Evolutionary conservation across 2,113 vertebrate species (phyloP).

Genomic region (Burhinus bistriatus): DNA sequence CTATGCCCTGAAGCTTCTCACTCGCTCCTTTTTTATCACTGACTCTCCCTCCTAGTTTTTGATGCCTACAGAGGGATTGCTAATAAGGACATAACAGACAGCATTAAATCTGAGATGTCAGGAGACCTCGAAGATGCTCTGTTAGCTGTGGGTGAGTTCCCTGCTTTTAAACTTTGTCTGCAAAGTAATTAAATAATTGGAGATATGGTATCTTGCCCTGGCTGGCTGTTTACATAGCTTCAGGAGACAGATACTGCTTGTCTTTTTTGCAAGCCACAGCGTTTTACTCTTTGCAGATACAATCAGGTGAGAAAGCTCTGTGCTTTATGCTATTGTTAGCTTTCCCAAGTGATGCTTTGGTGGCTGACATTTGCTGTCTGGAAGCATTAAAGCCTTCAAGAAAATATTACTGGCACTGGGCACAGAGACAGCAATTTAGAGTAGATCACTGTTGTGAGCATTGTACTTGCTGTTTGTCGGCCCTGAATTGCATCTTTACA

Average conservation of each 20-base stretch:
- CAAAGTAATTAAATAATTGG: not conserved
- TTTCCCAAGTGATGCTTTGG: not conserved
- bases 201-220: not conserved
- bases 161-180: not conserved
- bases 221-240: not conserved
- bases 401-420: not conserved
- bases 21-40: not conserved
- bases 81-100: slow-evolving; percentile 88
- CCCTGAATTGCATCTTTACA: not conserved
- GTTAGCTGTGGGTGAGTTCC: slow-evolving; percentile 87
- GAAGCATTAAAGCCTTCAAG: not conserved
- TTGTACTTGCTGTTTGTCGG: not conserved
- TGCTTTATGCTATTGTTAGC: not conserved
- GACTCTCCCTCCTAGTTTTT: slow-evolving; percentile 79
- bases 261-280: not conserved
- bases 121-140: slow-evolving; percentile 89
- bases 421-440: not conserved
- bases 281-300: not conserved
- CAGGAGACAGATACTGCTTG: not conserved
- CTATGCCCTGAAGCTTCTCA: not conserved
- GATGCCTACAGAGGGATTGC: slow-evolving; percentile 86
- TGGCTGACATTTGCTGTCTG: not conserved
- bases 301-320: not conserved
- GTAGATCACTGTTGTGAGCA: not conserved
- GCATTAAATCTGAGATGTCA: slow-evolving; percentile 97